phyloP scores from a whole-genome alignment of 2,888 invertebrate species.

The Ischnus inquisitorius region DNA sequence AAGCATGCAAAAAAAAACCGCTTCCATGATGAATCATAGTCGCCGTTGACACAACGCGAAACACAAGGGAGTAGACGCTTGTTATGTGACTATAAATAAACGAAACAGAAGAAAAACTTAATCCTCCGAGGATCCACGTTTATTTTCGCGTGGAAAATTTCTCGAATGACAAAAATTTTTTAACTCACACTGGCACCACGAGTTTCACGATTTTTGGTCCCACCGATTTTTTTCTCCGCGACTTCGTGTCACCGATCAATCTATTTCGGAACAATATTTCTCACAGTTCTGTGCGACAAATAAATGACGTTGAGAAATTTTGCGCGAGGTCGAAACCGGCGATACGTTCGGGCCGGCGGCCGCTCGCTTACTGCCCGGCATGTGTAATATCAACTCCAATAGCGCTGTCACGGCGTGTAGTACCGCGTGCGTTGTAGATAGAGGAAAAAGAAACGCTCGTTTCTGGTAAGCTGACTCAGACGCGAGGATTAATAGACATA shows the following conservation, averaged over 20 bases:
- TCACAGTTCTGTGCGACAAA: background rate
- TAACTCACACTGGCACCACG: constrained; percentile 34
- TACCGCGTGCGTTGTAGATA: constrained; percentile 5
- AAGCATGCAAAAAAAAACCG: constrained; percentile 26
- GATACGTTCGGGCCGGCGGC: constrained; percentile 56
- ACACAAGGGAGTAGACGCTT: constrained; percentile 34
- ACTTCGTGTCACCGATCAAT: background rate
- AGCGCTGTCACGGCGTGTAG: constrained; percentile 39
- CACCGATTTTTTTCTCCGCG: background rate
- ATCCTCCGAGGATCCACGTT: background rate
- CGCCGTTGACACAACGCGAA: background rate
- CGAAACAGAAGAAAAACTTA: background rate
- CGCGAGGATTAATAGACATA: constrained; percentile 5
- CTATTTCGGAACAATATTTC: background rate
- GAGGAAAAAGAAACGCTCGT: constrained; percentile 17
- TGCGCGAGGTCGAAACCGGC: constrained; percentile 38
- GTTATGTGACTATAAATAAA: constrained; percentile 24
- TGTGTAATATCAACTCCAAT: constrained; percentile 19
- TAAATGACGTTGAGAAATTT: background rate
- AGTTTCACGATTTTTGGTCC: background rate
- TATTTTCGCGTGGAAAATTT: background rate
- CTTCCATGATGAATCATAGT: constrained; percentile 34
- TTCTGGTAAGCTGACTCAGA: constrained; percentile 33
- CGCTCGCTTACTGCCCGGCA: constrained; percentile 64
- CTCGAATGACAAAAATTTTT: background rate